Evolutionary conservation across 1,140 invertebrate species (phyloP), one percentile per base, ranked within the genome.

Genomic region (Apocrypta bakeri): DNA sequence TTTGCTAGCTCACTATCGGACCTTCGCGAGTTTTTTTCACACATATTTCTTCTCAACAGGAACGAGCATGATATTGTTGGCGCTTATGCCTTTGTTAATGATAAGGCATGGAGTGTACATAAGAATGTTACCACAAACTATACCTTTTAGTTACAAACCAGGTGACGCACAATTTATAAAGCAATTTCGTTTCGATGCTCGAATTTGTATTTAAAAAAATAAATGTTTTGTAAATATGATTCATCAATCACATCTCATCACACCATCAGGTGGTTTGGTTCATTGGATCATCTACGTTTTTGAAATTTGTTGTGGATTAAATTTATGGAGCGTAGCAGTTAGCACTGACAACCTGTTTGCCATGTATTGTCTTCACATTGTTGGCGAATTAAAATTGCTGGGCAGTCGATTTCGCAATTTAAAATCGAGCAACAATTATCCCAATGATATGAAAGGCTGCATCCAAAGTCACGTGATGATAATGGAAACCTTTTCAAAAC

Each of bases 311-410:
- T 78, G 77, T 42, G 3, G 21, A 29, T 83, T 63, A n/a, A 76
- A 40, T 31, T 24, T 87, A 17, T 75, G 79, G 37, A 73, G 21
- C 12, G 42, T 86, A n/a, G 87, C 87, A 17, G 48, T 27, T 1
- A 84, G 87, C 4, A 85, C 85, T 6, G 88, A 89, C 37, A 81
- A 84, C 2, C 25, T 86, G 11, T 89, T 87, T 78, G 81, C 82
- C 14, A 75, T 85, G 27, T 84, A 86, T 14, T 31, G 85, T 61
- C 85, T 86, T 72, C 88, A 87, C 75, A 86, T 89, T 17, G 27
- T 69, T 7, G 84, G 76, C 21, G 75, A 85, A 80, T 42, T 61
- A 66, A 78, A 25, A 42, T 84, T 29, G 66, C 83, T 73, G 82
- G 82, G 27, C 12, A 71, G 68, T n/a, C 27, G 31, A 8, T 71